A percentile compares a stretch with the other conserved stretches of the same genome.
phyloP scores from a whole-genome alignment of 2,888 invertebrate genomes.

The Perizoma affinitatum region DNA sequence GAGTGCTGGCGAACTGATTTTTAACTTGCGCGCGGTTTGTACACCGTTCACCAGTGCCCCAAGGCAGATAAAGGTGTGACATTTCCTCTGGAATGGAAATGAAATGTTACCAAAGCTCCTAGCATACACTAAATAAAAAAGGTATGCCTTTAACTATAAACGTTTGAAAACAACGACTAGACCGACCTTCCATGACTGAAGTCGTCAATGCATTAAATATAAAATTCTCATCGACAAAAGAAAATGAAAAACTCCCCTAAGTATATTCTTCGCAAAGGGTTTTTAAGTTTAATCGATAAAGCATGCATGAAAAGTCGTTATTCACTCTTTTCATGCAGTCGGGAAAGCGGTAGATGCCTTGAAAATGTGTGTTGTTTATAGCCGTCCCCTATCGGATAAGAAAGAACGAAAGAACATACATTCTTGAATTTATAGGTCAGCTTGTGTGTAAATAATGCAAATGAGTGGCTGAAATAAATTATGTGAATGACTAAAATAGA shows the following conservation, averaged over 20 bases:
- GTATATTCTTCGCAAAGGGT: conserved; percentile 61
- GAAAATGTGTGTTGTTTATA: conserved; percentile 40
- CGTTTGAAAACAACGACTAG: conserved; percentile 35
- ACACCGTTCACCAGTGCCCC: conserved; percentile 85
- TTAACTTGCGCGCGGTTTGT: conserved; percentile 71
- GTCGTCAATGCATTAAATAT: conserved; percentile 64
- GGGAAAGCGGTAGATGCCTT: conserved; percentile 29
- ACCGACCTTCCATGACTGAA: conserved; percentile 67
- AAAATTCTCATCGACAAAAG: conserved; percentile 49
- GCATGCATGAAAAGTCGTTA: conserved; percentile 52
- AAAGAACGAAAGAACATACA: conserved; percentile 36
- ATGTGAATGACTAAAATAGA: conserved; percentile 33
- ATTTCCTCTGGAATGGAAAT: conserved; percentile 88
- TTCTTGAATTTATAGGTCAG: conserved; percentile 36
- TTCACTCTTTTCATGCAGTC: conserved; percentile 39
- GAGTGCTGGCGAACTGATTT: conserved; percentile 78
- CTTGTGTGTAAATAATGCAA: conserved; percentile 38
- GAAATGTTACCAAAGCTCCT: conserved; percentile 27
- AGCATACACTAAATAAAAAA: not conserved
- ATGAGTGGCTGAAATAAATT: conserved; percentile 37
- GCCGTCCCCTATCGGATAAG: conserved; percentile 35
- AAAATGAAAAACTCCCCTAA: conserved; percentile 64
- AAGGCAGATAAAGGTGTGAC: conserved; percentile 90
- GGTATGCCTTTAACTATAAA: conserved; percentile 9
- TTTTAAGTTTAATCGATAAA: conserved; percentile 77